Conservation (phyloP, 1,140 invertebrate genomes). For the Tetramorium simillimum region DNA sequence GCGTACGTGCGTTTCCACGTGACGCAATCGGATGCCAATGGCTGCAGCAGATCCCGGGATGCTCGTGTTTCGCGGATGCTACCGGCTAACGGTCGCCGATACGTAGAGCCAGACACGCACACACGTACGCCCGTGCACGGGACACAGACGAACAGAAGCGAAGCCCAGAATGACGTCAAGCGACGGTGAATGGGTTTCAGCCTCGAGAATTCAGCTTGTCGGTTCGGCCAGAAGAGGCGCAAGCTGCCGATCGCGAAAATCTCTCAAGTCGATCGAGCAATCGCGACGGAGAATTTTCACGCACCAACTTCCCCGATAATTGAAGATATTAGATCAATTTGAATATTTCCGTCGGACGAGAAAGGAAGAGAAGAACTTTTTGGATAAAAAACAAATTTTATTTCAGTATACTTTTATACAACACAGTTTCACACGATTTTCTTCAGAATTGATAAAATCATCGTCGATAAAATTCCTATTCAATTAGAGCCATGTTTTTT, state of each 20-base stretch:
- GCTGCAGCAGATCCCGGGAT: conserved; percentile 44
- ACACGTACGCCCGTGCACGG: not conserved
- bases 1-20: conserved; percentile 56
- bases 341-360: not conserved
- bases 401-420: not conserved
- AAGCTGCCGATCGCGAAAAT: conserved; percentile 33
- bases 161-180: conserved; percentile 62
- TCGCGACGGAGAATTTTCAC: not conserved
- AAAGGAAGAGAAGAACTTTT: not conserved
- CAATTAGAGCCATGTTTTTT: not conserved
- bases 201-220: conserved; percentile 7
- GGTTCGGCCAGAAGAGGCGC: conserved; percentile 56
- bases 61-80: conserved; percentile 69
- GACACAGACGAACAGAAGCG: not conserved
- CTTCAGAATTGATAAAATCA: not conserved
- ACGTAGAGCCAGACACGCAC: conserved; percentile 10
- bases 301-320: not conserved
- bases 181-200: conserved; percentile 60
- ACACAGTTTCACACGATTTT: not conserved
- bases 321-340: not conserved
- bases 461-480: not conserved
- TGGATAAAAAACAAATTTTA: not conserved
- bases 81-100: conserved; percentile 68
- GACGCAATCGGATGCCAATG: conserved; percentile 71
- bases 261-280: conserved; percentile 20